phyloP scores from a whole-genome alignment of 2,113 vertebrate species.

The Triplophysa dalaica region DNA sequence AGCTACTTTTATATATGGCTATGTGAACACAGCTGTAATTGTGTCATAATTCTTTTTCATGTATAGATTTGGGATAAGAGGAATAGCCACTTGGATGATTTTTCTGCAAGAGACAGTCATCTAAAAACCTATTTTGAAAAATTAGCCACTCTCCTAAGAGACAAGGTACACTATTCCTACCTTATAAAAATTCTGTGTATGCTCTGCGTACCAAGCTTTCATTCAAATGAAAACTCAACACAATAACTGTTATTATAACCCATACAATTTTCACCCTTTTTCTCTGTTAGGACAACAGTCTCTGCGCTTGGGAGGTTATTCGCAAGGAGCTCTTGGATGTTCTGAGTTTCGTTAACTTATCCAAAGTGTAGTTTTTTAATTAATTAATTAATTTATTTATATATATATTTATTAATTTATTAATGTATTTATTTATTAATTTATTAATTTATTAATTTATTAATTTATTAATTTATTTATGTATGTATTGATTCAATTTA shows the following conservation, averaged over 20 bases:
- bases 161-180: slow-evolving; percentile 25
- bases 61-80: neutral
- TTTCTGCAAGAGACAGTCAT: neutral
- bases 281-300: slow-evolving; percentile 37
- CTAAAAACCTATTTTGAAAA: slow-evolving; percentile 40
- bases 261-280: neutral
- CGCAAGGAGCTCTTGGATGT: slow-evolving; percentile 36
- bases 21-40: neutral
- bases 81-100: neutral
- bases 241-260: neutral
- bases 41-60: neutral
- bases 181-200: too few relatives aligned
- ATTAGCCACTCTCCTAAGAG: slow-evolving; percentile 11
- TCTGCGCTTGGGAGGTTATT: slow-evolving; percentile 47
- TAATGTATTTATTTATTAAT: neutral
- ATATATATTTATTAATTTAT: neutral
- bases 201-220: too few relatives aligned
- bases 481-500: neutral
- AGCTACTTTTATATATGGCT: neutral
- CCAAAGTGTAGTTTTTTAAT: neutral
- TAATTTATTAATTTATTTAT: neutral
- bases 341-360: slow-evolving; percentile 2
- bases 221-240: too few relatives aligned
- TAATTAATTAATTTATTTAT: slow-evolving; percentile 3
- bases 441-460: neutral